Evolutionary conservation across 2,888 invertebrate genomes (phyloP), one percentile per base, ranked within the genome.

Genomic region (Heteropelma amictum): DNA sequence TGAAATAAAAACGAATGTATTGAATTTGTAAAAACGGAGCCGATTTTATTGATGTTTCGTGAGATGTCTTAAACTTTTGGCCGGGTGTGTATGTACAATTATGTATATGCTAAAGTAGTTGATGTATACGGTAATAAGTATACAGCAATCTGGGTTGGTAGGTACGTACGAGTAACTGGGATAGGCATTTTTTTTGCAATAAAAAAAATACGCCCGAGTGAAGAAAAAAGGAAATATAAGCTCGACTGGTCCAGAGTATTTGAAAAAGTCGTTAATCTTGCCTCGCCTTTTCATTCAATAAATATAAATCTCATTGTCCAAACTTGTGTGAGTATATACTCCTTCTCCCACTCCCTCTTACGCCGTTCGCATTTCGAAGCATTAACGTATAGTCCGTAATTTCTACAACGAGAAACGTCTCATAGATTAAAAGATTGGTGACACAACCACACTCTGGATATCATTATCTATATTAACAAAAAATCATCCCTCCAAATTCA

Each of bases 251-350:
- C 58, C 56, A 35, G 14, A 54, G 30, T 30, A 53, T 47, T 72
- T 21, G 72, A 72, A 72, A 67, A 67, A 67, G 67, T 65, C 53
- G 72, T 72, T 72, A 67, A 67, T 72, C 72, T 72, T 53, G 72
- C 67, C 65, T 47, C 67, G 67, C 67, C 72, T 72, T 67, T 72
- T 47, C 60, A 45, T 30, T 42, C 60, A 54, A 67, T 67, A 61
- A 72, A 72, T 72, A 72, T n/a, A n/a, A 67, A 67, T 72, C 72
- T 60, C 38, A 8, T 42, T 21, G 51, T 45, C 58, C 1, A 26
- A 5, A 53, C 10, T n/a, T 65, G 38, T 45, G 53, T 19, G 53
- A 19, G 35, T 53, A 19, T 8, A 19, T n/a, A 19, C 21, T 35
- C 33, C 21, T 19, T 45, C 49, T 60, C n/a, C 28, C 35, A 47